These are phyloP conservation scores for Thaumatotibia leucotreta DNA, from an alignment of 1,140 invertebrate genomes.

Conservation along the genomic window DNA sequence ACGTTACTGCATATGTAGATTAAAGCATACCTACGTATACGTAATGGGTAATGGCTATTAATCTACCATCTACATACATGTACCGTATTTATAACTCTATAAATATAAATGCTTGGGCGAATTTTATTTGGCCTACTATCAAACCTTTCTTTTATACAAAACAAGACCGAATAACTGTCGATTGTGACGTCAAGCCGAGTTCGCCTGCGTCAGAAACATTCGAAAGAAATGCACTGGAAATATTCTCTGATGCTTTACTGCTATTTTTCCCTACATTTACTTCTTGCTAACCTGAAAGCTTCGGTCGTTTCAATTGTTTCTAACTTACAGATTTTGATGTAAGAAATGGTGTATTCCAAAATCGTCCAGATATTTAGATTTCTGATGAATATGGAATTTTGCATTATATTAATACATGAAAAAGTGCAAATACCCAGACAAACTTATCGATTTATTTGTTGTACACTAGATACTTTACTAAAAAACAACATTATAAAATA, in stretches of 20 bases:
- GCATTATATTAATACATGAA: no score
- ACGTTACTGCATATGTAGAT: not conserved
- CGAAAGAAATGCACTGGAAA: not conserved
- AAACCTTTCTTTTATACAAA: constrained; percentile 1
- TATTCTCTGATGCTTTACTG: not conserved
- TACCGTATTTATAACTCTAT: not conserved
- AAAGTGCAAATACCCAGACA: no score
- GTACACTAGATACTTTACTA: no score
- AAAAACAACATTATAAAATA: no score
- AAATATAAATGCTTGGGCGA: not conserved
- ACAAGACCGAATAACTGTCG: constrained; percentile 12
- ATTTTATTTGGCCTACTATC: not conserved
- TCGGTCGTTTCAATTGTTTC: not conserved
- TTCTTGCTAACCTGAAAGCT: not conserved
- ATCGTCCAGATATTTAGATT: no score
- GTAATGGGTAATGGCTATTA: no score
- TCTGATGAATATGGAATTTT: no score
- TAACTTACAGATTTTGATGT: no score
- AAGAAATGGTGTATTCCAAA: no score
- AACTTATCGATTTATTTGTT: no score
- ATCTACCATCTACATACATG: not conserved
- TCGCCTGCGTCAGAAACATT: not conserved
- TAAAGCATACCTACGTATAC: no score
- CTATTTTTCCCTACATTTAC: not conserved
- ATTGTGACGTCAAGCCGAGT: not conserved